Percentiles rank a stretch among this genome's conserved stretches.
These are phyloP conservation scores for Nesoenas mayeri DNA, from an alignment of 2,113 vertebrate genomes.

Conservation along the genomic window DNA sequence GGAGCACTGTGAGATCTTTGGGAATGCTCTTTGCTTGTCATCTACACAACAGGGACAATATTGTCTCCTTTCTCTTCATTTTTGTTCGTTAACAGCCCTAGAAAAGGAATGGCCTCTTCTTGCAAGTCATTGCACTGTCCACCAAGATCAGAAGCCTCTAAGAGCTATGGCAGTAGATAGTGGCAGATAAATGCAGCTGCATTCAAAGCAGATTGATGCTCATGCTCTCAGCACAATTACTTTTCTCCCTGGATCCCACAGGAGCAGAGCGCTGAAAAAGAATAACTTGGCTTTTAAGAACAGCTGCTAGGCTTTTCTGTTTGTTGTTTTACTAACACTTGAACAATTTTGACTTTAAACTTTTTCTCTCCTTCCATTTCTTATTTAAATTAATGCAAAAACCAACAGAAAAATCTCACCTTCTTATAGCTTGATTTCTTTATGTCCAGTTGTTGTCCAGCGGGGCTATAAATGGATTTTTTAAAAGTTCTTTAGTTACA, in stretches of 20 bases:
- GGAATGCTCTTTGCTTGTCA: background rate
- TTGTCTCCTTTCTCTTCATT: background rate
- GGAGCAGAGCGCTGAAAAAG: background rate
- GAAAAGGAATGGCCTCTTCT: background rate
- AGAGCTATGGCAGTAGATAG: rapidly evolving
- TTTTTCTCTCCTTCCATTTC: background rate
- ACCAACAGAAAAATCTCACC: slow-evolving; percentile 73
- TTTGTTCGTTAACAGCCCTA: background rate
- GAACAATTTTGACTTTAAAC: background rate
- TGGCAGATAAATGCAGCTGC: background rate
- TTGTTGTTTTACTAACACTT: background rate
- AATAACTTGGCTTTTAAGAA: background rate
- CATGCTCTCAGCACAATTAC: background rate
- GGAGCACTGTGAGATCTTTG: background rate
- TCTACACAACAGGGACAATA: background rate
- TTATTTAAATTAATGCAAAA: background rate
- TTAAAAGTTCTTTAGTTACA: background rate
- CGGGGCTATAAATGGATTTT: slow-evolving; percentile 79
- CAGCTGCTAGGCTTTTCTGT: background rate
- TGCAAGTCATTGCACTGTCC: background rate
- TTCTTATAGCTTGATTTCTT: slow-evolving; percentile 98
- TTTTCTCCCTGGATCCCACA: background rate
- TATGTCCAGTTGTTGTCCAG: slow-evolving; percentile 89
- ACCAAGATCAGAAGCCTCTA: background rate
- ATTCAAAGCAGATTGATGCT: background rate